Evolutionary conservation across 1,140 invertebrate species (phyloP).

Genomic region (Drosophila obscura): DNA sequence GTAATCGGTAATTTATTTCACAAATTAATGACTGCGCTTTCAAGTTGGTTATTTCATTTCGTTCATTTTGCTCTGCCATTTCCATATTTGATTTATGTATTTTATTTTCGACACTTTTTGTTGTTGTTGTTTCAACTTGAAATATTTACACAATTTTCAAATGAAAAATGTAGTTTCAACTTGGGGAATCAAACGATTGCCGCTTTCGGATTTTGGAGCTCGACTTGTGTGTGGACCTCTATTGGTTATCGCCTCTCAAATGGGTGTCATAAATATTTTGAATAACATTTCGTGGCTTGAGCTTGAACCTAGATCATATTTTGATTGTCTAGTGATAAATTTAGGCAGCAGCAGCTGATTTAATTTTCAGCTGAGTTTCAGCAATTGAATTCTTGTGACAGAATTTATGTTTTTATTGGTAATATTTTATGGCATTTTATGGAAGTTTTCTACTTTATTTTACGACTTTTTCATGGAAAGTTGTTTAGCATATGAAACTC

Average conservation of each 20-base stretch:
- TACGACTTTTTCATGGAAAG: conserved; percentile 48
- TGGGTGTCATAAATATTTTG: conserved; percentile 64
- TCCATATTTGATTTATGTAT: conserved; percentile 42
- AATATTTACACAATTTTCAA: conserved; percentile 69
- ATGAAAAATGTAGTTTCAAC: conserved; percentile 72
- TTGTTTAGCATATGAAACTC: conserved; percentile 41
- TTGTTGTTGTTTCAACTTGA: conserved; percentile 61
- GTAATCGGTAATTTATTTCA: conserved; percentile 38
- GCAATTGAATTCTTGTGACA: conserved; percentile 33
- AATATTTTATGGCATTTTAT: conserved; percentile 61
- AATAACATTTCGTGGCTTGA: conserved; percentile 49
- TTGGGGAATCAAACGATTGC: conserved; percentile 54
- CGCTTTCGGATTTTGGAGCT: conserved; percentile 6
- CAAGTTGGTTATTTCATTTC: conserved; percentile 33
- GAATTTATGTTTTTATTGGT: conserved; percentile 39
- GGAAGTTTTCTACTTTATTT: conserved; percentile 32
- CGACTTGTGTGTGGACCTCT: conserved; percentile 18
- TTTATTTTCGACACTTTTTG: conserved; percentile 71
- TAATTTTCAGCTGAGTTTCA: conserved; percentile 42
- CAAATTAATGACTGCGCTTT: conserved; percentile 61
- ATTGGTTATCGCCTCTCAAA: conserved; percentile 59
- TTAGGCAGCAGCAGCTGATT: conserved; percentile 19
- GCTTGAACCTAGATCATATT: conserved; percentile 62
- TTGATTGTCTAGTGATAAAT: conserved; percentile 56
- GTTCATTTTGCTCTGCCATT: conserved; percentile 40